Percentiles rank a stretch among this genome's conserved stretches.
These are phyloP conservation scores for Coracias cyanogaster DNA, from an alignment of 2,797 vertebrate genomes.

Conservation along the genomic window DNA sequence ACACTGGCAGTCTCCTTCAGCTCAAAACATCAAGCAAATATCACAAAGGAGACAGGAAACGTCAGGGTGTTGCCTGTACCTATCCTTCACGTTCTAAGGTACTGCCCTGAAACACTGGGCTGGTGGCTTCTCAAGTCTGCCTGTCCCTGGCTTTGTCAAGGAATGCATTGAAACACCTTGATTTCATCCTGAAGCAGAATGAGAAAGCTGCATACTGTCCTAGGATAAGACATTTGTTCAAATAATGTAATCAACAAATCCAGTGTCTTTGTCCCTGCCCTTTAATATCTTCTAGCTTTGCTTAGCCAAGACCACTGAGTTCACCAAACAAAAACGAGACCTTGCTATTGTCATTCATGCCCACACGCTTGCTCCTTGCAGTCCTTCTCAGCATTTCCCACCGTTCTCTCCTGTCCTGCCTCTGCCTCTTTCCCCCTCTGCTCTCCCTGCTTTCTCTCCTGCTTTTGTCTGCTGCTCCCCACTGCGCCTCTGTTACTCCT, in stretches of 20 bases:
- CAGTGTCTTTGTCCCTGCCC: not conserved
- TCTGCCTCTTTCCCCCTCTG: not conserved
- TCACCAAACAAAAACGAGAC: not conserved
- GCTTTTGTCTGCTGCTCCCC: conserved; percentile 32
- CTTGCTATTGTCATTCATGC: not conserved
- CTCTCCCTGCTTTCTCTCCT: conserved; percentile 11
- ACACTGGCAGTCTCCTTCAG: not conserved
- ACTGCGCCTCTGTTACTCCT: not conserved
- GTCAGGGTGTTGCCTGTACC: not conserved
- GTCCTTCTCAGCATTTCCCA: not conserved
- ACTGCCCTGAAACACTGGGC: not conserved
- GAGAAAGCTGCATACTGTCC: not conserved
- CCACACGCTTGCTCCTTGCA: not conserved
- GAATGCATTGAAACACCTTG: not conserved
- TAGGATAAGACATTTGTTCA: not conserved
- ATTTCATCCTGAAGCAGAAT: not conserved
- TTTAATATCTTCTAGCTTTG: not conserved
- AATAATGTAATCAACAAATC: not conserved
- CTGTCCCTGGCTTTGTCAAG: not conserved
- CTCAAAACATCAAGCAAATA: not conserved
- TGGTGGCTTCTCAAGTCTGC: not conserved
- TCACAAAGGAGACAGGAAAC: not conserved
- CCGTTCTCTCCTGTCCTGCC: not conserved
- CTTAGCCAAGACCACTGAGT: not conserved
- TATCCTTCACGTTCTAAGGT: not conserved